These are phyloP conservation scores for Coreius guichenoti DNA, from an alignment of 2,797 vertebrate species.

Conservation along the genomic window DNA sequence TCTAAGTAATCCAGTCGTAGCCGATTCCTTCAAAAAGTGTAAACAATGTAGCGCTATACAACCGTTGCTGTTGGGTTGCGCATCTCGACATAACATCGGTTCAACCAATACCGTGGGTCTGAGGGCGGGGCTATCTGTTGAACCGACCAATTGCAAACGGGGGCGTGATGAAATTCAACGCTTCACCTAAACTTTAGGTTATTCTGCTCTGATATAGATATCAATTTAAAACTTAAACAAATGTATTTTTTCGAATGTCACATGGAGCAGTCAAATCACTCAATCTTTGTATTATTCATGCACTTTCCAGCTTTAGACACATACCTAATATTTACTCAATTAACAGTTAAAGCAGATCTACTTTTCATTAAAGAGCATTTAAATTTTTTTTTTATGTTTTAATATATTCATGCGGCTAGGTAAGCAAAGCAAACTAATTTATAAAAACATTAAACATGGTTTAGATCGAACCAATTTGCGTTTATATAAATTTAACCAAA, in stretches of 20 bases:
- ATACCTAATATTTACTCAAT: background rate
- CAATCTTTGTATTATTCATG: background rate
- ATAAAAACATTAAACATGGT: background rate
- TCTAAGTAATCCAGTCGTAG: background rate
- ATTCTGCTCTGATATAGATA: background rate
- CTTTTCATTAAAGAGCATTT: background rate
- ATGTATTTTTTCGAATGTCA: background rate
- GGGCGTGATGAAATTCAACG: background rate
- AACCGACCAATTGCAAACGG: background rate
- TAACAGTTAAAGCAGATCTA: too few relatives aligned
- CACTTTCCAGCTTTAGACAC: background rate
- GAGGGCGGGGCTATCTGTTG: background rate
- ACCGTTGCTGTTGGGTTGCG: background rate
- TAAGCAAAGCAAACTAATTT: background rate
- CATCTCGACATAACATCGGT: background rate
- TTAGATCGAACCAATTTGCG: background rate
- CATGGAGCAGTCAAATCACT: background rate
- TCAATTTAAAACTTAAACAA: background rate
- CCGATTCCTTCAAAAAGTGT: background rate
- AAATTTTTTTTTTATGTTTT: too few relatives aligned
- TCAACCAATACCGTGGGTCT: slow-evolving; percentile 1
- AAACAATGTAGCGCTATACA: background rate
- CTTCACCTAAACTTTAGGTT: background rate
- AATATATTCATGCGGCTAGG: background rate
- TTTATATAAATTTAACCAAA: background rate